Conservation (phyloP, 2,888 invertebrate species). For the Agrotis puta region DNA sequence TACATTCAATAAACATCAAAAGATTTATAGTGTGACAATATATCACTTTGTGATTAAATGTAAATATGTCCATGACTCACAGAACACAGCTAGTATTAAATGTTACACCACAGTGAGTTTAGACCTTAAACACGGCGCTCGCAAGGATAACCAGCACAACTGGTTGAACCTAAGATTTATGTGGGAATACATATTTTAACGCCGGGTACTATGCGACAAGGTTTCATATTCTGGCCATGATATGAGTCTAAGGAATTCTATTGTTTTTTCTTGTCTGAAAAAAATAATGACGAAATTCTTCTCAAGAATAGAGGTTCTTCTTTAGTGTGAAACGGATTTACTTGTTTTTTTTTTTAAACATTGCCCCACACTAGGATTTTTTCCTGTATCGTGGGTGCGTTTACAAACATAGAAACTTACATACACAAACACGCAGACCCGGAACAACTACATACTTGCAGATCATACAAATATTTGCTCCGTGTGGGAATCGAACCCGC, state of each 20-base stretch:
- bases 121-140: constrained; percentile 26
- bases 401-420: too few relatives aligned
- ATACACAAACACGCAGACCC: too few relatives aligned
- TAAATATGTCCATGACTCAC: constrained; percentile 36
- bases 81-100: not conserved
- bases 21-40: not conserved
- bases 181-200: constrained; percentile 44
- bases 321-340: not conserved
- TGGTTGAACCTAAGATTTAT: constrained; percentile 39
- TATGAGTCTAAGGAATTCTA: constrained; percentile 3
- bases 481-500: too few relatives aligned
- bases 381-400: too few relatives aligned
- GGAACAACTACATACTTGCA: too few relatives aligned
- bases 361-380: too few relatives aligned
- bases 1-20: not conserved
- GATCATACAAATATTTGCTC: too few relatives aligned
- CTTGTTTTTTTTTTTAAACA: not conserved
- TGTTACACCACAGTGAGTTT: constrained; percentile 43
- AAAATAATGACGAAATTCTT: not conserved
- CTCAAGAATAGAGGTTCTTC: not conserved
- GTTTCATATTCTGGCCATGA: constrained; percentile 28
- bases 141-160: constrained; percentile 60
- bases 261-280: not conserved
- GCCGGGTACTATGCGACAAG: constrained; percentile 33
- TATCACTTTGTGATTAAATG: constrained; percentile 19